A percentile compares a stretch with the other conserved stretches of the same genome.
Conservation (phyloP, 1,140 invertebrate genomes). For the Caerostris darwini region DNA sequence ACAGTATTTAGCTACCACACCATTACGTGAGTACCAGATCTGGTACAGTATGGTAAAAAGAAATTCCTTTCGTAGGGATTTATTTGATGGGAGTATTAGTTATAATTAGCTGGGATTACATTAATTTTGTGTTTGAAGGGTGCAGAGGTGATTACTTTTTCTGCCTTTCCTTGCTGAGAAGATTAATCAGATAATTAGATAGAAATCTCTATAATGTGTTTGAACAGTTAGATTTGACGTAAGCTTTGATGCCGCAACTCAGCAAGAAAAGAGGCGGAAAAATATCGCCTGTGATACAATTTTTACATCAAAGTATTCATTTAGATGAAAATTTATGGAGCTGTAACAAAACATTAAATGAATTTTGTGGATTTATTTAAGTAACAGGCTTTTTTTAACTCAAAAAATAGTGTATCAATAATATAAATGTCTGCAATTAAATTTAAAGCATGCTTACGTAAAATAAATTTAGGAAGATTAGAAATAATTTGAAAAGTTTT, state of each 20-base stretch:
- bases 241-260: background rate
- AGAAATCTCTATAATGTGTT: background rate
- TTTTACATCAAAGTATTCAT: background rate
- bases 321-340: background rate
- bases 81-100: slow-evolving; percentile 17
- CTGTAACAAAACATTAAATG: background rate
- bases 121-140: background rate
- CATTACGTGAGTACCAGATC: background rate
- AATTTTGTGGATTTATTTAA: background rate
- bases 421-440: no score
- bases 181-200: slow-evolving; percentile 7
- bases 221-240: background rate
- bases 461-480: no score
- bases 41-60: background rate
- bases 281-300: background rate
- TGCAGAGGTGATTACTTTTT: background rate
- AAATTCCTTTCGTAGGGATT: background rate
- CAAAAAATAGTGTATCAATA: no score
- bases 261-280: background rate
- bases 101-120: background rate
- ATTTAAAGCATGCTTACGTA: no score
- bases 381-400: no score
- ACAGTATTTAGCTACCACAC: background rate
- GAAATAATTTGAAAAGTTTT: no score
- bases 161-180: background rate